Conservation (phyloP, 2,888 invertebrate species). For the Meiosimyza decipiens region DNA sequence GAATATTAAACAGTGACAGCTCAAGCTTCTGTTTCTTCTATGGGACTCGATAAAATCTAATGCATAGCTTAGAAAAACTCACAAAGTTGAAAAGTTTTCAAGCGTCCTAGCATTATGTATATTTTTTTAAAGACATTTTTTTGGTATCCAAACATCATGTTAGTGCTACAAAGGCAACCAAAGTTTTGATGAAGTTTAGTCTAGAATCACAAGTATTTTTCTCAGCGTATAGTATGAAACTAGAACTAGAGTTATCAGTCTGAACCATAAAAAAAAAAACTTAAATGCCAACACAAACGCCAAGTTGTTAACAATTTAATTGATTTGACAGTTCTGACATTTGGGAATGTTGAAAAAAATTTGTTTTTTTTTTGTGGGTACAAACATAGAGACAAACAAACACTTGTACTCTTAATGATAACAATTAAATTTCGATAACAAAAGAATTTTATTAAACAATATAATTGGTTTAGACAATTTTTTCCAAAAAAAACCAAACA, state of each 20-base stretch:
- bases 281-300: conserved; percentile 11
- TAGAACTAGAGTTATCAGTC: too few relatives aligned
- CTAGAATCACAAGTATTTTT: too few relatives aligned
- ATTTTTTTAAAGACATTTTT: not conserved
- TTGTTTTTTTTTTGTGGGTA: not conserved
- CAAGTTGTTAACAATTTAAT: conserved; percentile 30
- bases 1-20: not conserved
- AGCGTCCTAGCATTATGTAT: not conserved
- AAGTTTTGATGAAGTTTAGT: too few relatives aligned
- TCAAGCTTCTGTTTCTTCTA: not conserved
- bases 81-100: too few relatives aligned
- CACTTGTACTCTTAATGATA: conserved; percentile 6
- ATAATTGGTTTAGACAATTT: conserved; percentile 19
- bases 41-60: too few relatives aligned
- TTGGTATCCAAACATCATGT: too few relatives aligned
- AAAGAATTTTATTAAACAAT: conserved; percentile 32
- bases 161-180: too few relatives aligned
- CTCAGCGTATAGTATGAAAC: too few relatives aligned
- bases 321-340: conserved; percentile 32
- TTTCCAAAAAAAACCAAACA: not conserved
- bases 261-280: too few relatives aligned
- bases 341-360: conserved; percentile 18
- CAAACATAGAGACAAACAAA: not conserved
- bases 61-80: too few relatives aligned
- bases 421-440: conserved; percentile 32